Evolutionary conservation across 1,140 invertebrate species (phyloP), one percentile per base, ranked within the genome.

Genomic region (Cotesia glomerata): DNA sequence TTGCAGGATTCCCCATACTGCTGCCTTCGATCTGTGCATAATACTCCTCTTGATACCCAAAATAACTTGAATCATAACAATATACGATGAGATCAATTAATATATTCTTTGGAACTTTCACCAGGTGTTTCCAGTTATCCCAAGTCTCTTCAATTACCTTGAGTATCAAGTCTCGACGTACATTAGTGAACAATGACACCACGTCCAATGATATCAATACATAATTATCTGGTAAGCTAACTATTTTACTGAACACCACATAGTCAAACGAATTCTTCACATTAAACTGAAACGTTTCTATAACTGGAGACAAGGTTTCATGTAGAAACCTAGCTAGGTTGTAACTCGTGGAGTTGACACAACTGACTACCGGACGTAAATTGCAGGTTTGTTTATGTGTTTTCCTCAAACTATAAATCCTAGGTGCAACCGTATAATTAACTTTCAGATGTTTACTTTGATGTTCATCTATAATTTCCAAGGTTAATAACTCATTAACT

Each of bases 221-320:
- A 11, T 52, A 67, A 3, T 51, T 58, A 4, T 0, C 26, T 4
- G 59, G 45, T 18, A 59, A 11, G 35, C 7, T 35, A 61, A 71
- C 63, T 71, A 36, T 64, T 67, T 61, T 74, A 61, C 16, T 16
- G 49, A 64, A 65, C 54, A 8, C 1, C 13, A 35, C 63, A 69
- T n/a, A 67, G 73, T n/a, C 36, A 68, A 32, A 77, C 4, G 16
- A 66, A 26, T 66, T 66, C 16, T 66, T 16, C 0, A 51, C 49
- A 26, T 45, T 66, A 11, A 16, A 51, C 11, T 49, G 14, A 52
- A 18, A 66, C 5, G 36, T 66, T 4, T 66, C 9, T 8, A 13
- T 66, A 14, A 26, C n/a, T n/a, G 18, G 9, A 16, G 13, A 3
- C 4, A 66, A 18, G 3, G 26, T 4, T 26, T 52, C 16, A 52